Evolutionary conservation across 2,113 vertebrate species (phyloP).

Genomic region (Grammomys surdaster): DNA sequence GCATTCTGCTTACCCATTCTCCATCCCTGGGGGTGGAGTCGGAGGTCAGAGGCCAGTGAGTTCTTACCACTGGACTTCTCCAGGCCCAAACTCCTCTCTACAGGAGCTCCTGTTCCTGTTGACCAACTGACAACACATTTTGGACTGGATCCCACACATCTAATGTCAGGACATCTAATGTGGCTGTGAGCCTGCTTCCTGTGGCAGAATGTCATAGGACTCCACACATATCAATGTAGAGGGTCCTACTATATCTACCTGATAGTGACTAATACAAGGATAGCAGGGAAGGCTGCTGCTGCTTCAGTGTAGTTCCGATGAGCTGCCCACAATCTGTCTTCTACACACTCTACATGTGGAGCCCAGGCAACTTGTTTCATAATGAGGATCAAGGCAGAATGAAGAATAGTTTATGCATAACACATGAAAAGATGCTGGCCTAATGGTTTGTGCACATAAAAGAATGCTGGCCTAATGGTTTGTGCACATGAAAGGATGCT

Average conservation of each 20-base stretch:
- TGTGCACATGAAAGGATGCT: background rate
- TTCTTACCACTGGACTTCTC: background rate
- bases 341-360: background rate
- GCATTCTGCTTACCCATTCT: background rate
- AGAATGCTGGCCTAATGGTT: background rate
- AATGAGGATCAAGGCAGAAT: background rate
- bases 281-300: background rate
- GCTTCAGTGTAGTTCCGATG: background rate
- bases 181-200: background rate
- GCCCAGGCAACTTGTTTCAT: background rate
- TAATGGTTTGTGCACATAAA: background rate
- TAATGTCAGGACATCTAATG: background rate
- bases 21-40: background rate
- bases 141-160: background rate
- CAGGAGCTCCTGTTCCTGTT: background rate
- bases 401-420: too few species aligned
- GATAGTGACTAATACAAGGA: background rate
- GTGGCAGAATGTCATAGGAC: background rate
- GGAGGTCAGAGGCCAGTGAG: background rate
- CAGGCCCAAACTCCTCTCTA: background rate
- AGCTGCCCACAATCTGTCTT: background rate
- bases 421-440: background rate
- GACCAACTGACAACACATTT: background rate
- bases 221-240: background rate
- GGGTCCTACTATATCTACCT: background rate